phyloP scores from a whole-genome alignment of 2,888 invertebrate genomes.

The Campoplex nolae region DNA sequence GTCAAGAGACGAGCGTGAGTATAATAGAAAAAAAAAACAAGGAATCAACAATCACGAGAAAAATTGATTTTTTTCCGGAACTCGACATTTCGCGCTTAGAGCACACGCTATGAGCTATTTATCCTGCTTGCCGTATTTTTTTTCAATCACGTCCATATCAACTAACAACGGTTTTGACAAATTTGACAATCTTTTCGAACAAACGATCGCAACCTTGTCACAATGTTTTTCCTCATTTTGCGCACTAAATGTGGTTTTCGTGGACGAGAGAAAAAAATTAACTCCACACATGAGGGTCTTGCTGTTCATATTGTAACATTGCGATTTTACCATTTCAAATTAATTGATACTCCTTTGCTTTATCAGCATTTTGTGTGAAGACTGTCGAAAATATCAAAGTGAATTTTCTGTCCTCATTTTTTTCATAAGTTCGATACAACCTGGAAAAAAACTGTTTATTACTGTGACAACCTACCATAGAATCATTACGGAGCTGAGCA shows the following conservation, averaged over 20 bases:
- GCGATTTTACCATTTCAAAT: background rate
- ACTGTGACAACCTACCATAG: background rate
- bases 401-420: background rate
- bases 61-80: slow-evolving; percentile 50
- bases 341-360: background rate
- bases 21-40: slow-evolving; percentile 35
- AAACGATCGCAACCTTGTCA: background rate
- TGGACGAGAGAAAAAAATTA: slow-evolving; percentile 28
- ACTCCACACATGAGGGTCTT: slow-evolving; percentile 8
- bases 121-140: slow-evolving; percentile 72
- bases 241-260: background rate
- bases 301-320: background rate
- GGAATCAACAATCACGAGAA: slow-evolving; percentile 2
- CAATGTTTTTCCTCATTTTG: background rate
- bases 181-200: slow-evolving; percentile 25
- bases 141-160: slow-evolving; percentile 55
- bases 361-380: background rate
- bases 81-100: slow-evolving; percentile 38
- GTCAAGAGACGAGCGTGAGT: slow-evolving; percentile 91
- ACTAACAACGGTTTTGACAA: background rate
- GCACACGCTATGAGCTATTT: slow-evolving; percentile 50
- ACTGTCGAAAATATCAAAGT: no score
- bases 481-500: background rate
- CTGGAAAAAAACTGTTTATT: background rate
- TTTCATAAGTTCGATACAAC: no score